Percentiles rank a stretch among this genome's conserved stretches.
These are phyloP conservation scores for Amblyopsis rosae DNA, from an alignment of 2,113 vertebrate genomes.

Conservation along the genomic window DNA sequence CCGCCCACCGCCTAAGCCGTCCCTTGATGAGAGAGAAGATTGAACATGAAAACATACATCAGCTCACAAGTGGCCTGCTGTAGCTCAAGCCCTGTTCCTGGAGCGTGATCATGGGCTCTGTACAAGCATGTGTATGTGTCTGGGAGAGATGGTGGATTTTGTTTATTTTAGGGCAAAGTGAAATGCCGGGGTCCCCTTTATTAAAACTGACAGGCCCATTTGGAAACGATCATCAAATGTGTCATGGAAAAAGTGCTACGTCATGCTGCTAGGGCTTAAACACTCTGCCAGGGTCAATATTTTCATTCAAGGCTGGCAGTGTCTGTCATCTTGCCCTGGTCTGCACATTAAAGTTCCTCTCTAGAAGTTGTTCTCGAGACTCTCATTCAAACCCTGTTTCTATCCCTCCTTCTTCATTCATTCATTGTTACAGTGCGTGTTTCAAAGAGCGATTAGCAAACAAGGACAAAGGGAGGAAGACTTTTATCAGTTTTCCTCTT, in stretches of 20 bases:
- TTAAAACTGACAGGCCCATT: constrained; percentile 78
- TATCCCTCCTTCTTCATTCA: not conserved
- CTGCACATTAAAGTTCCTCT: constrained; percentile 48
- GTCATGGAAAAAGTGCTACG: constrained; percentile 79
- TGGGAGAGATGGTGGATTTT: constrained; percentile 60
- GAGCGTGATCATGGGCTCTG: constrained; percentile 47
- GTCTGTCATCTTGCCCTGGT: constrained; percentile 43
- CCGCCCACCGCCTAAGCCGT: constrained; percentile 34
- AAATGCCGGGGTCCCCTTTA: constrained; percentile 68
- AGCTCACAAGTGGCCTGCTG: constrained; percentile 60
- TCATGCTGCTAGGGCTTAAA: constrained; percentile 65
- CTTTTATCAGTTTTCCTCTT: constrained; percentile 74
- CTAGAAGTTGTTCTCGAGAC: constrained; percentile 25
- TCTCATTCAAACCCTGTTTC: not conserved
- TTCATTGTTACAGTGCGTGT: too few species aligned
- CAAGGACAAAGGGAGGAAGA: constrained; percentile 56
- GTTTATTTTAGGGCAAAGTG: constrained; percentile 74
- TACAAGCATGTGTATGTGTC: constrained; percentile 16
- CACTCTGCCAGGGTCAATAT: constrained; percentile 76
- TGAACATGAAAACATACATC: constrained; percentile 71
- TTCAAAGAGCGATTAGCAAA: too few species aligned
- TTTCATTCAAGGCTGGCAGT: constrained; percentile 66
- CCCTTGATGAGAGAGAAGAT: constrained; percentile 47
- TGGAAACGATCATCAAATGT: constrained; percentile 80
- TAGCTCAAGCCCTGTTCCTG: constrained; percentile 61